phyloP scores from a whole-genome alignment of 1,140 invertebrate species.

The Camponotus vicinus region DNA sequence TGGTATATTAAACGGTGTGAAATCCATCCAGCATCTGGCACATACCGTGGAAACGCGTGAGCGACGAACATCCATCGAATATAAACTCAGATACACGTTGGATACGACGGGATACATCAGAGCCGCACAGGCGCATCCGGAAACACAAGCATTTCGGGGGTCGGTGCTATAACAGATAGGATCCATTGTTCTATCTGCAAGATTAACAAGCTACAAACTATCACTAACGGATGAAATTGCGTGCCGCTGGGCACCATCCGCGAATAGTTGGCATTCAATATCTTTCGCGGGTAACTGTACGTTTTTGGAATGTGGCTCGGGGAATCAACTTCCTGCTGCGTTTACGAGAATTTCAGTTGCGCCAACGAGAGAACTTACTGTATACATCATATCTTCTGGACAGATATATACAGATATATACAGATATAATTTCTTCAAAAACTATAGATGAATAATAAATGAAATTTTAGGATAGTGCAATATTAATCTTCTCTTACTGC shows the following conservation, averaged over 20 bases:
- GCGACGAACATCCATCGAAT: slow-evolving; percentile 29
- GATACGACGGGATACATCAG: neutral
- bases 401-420: too few relatives aligned
- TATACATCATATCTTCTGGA: neutral
- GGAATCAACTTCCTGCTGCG: slow-evolving; percentile 15
- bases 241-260: slow-evolving; percentile 2
- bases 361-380: neutral
- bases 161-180: neutral
- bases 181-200: slow-evolving; percentile 28
- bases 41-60: slow-evolving; percentile 18
- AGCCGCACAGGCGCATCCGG: neutral
- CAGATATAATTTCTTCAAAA: too few relatives aligned
- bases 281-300: neutral
- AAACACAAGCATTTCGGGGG: slow-evolving; percentile 36
- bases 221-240: neutral
- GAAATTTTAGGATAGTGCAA: neutral
- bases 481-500: neutral
- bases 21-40: slow-evolving; percentile 27
- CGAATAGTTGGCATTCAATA: slow-evolving; percentile 48
- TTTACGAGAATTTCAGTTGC: slow-evolving; percentile 24
- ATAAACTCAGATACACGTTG: slow-evolving; percentile 36
- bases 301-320: slow-evolving; percentile 35
- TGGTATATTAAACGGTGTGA: slow-evolving; percentile 33
- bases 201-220: slow-evolving; percentile 50
- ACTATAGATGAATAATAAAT: too few relatives aligned